Base-by-base conservation (phyloP, 2,113 vertebrate species). In the Chloropsis cyanopogon region DNA sequence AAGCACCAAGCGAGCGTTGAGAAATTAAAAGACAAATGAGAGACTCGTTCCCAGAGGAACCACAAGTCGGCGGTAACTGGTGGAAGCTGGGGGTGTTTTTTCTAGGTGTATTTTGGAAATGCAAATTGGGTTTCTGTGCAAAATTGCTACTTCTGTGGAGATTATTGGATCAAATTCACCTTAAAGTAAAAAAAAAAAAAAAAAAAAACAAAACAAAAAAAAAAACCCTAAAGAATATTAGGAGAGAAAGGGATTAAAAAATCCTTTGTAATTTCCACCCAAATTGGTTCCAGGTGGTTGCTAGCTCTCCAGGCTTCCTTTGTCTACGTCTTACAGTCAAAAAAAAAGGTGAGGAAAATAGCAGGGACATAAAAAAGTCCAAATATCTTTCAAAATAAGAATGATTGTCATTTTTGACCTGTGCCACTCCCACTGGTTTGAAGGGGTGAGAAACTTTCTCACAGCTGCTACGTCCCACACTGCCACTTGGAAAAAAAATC, bases 61-160 rank as follows among this genome's bases (percentile, higher is more conserved):
- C 4, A 1, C 3, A 6, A 35, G 28, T 11, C 0, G 0, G 41
- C 1, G 0, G 37, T 9, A 60, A 47, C 15, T 7, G 17, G 50
- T 24, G n/a, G 29, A 66, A 89, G 56, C 24, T 10, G 39, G 53
- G 17, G 23, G 53, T 9, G 3, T 14, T 69, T 76, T 39, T 25
- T 28, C 46, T 11, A 33, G n/a, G 56, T 23, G 21, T 35, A 6
- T 52, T 87, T 71, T 60, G 57, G 70, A 89, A 78, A 80, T 29
- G 49, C 14, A 88, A 54, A 83, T 23, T 21, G 37, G 29, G 20
- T 66, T 86, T 84, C 82, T 53, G 64, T 29, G 46, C 23, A 31
- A 68, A 90, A 84, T 63, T 79, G 28, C 75, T 68, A 12, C 52
- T 84, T 93, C 44, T 33, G 19, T 22, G 35, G 79, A 79, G 65